Evolutionary conservation across 2,113 vertebrate genomes (phyloP).

Genomic region (Entomyzon cyanotis): DNA sequence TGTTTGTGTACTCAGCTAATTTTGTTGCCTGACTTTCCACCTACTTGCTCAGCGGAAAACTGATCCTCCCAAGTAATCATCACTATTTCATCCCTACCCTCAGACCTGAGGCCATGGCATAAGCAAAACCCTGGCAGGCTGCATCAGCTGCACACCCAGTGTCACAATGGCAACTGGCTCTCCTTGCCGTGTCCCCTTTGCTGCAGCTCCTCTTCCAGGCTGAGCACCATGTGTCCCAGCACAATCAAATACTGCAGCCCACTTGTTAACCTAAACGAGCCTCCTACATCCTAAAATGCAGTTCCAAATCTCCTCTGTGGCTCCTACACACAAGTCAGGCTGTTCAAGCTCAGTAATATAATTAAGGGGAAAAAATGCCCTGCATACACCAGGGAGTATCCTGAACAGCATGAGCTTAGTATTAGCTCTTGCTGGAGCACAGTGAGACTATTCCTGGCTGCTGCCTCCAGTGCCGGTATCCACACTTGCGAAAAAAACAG

Average conservation of each 20-base stretch:
- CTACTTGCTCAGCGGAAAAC: constrained; percentile 60
- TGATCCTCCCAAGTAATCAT: constrained; percentile 50
- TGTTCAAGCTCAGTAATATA: background rate
- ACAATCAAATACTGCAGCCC: background rate
- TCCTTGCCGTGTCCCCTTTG: background rate
- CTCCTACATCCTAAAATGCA: background rate
- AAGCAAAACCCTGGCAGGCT: background rate
- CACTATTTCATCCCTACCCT: constrained; percentile 41
- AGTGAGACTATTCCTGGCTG: constrained; percentile 18
- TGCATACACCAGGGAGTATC: background rate
- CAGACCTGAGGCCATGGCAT: background rate
- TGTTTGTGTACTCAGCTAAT: constrained; percentile 67
- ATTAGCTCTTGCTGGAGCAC: background rate
- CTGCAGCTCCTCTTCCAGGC: background rate
- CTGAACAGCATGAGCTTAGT: background rate
- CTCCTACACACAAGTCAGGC: background rate
- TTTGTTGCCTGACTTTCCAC: constrained; percentile 65
- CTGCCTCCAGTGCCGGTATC: background rate
- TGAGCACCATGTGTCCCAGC: background rate
- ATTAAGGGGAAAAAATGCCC: constrained; percentile 18
- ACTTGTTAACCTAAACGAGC: background rate
- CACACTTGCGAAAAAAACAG: background rate
- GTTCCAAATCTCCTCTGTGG: background rate
- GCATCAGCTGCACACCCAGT: constrained; percentile 29
- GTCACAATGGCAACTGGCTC: constrained; percentile 38